Conservation (phyloP, 2,888 invertebrate genomes). For the Caenorhabditis sulstoni region DNA sequence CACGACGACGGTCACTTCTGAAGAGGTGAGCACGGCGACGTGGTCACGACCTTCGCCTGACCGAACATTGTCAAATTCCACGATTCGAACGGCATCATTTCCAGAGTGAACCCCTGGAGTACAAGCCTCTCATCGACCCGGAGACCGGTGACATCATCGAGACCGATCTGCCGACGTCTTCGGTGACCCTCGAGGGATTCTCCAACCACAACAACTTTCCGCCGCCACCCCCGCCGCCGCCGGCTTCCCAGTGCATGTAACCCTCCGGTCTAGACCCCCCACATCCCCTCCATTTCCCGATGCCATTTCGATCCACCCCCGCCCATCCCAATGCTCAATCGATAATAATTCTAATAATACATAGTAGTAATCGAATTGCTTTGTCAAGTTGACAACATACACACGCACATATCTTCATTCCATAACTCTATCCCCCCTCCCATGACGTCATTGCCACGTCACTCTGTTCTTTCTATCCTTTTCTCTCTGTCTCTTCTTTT, state of each 20-base stretch:
- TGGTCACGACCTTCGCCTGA: no score
- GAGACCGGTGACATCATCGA: conserved; percentile 23
- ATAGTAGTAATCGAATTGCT: conserved; percentile 1
- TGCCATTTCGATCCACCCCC: neutral
- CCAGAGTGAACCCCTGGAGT: conserved; percentile 52
- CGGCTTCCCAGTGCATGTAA: conserved; percentile 32
- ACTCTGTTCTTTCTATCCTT: conserved; percentile 11
- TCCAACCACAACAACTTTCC: conserved; percentile 22
- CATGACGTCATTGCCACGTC: conserved; percentile 31
- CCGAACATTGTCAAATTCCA: neutral
- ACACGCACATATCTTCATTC: conserved; percentile 45
- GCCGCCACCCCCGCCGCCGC: conserved; percentile 39
- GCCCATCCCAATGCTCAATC: neutral
- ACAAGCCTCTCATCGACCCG: conserved; percentile 37
- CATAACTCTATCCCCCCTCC: conserved; percentile 24
- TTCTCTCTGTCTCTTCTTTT: conserved; percentile 34
- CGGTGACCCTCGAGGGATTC: conserved; percentile 23
- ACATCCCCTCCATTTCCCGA: neutral
- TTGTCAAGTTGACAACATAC: neutral
- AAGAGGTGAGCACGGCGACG: conserved; percentile 49
- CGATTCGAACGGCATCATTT: neutral
- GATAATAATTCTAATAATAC: no score
- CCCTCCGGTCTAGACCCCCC: neutral
- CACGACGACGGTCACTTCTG: conserved; percentile 11
- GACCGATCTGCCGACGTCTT: conserved; percentile 8